Percentiles rank a stretch among this genome's conserved stretches.
phyloP scores from a whole-genome alignment of 2,113 vertebrate species.

The Microcebus murinus region DNA sequence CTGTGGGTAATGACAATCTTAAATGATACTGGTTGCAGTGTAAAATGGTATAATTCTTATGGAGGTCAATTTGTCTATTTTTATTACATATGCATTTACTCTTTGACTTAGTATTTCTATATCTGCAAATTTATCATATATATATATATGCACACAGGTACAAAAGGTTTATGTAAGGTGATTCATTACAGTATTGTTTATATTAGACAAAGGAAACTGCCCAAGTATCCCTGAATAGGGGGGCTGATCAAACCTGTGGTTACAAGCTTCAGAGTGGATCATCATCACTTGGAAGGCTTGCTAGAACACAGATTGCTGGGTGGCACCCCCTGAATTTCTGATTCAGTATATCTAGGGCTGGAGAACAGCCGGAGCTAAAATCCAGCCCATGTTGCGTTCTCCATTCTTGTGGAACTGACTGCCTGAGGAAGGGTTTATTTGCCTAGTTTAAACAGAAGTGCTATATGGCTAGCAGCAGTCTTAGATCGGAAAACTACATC shows the following conservation, averaged over 20 bases:
- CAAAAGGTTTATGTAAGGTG: neutral
- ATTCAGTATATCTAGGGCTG: neutral
- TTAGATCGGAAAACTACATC: neutral
- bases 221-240: neutral
- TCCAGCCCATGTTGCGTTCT: neutral
- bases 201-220: neutral
- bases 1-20: neutral
- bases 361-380: neutral
- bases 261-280: neutral
- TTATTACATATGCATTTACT: neutral
- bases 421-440: no score
- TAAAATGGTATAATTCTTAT: neutral
- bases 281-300: neutral
- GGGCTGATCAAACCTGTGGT: neutral
- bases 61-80: neutral
- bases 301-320: neutral
- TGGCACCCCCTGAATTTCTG: neutral
- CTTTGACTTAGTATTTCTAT: neutral
- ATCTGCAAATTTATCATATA: neutral
- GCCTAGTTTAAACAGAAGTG: neutral
- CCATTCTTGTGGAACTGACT: neutral
- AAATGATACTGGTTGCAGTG: neutral
- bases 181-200: neutral
- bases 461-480: neutral
- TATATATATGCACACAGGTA: neutral